These are phyloP conservation scores for Fragum sueziense DNA, from an alignment of 2,888 invertebrate species.

Conservation along the genomic window DNA sequence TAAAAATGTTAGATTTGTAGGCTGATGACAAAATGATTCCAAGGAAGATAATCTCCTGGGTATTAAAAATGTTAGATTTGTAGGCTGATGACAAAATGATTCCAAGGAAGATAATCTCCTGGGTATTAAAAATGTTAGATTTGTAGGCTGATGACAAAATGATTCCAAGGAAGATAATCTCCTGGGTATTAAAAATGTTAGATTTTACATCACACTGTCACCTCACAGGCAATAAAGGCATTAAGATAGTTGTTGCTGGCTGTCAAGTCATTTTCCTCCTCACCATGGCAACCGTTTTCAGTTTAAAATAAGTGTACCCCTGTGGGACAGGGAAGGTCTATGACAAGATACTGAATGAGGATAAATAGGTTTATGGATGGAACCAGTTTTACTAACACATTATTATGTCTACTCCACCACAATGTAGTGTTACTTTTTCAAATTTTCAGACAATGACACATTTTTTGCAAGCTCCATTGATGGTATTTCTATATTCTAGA, in stretches of 20 bases:
- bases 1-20: conserved; percentile 35
- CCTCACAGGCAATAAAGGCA: conserved; percentile 49
- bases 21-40: too few species aligned
- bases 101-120: too few species aligned
- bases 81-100: too few species aligned
- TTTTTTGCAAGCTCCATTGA: too few species aligned
- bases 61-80: too few species aligned
- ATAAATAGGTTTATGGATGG: not conserved
- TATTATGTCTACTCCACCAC: too few species aligned
- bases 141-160: too few species aligned
- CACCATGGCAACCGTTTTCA: conserved; percentile 46
- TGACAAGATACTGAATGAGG: conserved; percentile 19
- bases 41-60: too few species aligned
- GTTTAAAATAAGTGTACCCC: conserved; percentile 39
- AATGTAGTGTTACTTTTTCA: too few species aligned
- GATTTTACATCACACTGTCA: conserved; percentile 40
- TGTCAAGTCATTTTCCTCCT: conserved; percentile 39
- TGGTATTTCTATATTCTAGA: too few species aligned
- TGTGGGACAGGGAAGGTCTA: conserved; percentile 36
- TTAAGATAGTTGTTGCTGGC: conserved; percentile 44
- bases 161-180: conserved; percentile 14
- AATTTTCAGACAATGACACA: too few species aligned
- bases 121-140: too few species aligned
- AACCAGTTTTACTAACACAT: not conserved
- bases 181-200: conserved; percentile 30